Conservation (phyloP, 2,797 vertebrate genomes). For the Sebastes hopkinsi region DNA sequence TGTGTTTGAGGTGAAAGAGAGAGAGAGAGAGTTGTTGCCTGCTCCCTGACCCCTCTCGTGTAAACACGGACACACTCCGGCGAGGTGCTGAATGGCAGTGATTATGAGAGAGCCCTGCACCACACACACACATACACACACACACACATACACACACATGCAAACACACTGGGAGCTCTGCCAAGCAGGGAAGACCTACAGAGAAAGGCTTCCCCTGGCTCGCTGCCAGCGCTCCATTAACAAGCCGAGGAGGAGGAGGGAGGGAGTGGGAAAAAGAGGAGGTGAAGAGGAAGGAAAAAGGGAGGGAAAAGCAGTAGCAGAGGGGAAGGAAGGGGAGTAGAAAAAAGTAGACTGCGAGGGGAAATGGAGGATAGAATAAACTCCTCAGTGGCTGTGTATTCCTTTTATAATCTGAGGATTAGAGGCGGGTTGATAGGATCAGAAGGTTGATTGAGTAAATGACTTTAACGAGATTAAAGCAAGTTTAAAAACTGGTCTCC, state of each 20-base stretch:
- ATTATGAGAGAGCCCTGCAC: slow-evolving; percentile 71
- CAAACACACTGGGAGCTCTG: slow-evolving; percentile 71
- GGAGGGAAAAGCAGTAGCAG: background rate
- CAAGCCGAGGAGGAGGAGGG: slow-evolving; percentile 41
- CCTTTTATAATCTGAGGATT: slow-evolving; percentile 51
- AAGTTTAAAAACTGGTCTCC: slow-evolving; percentile 12
- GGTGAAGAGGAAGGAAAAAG: slow-evolving; percentile 12
- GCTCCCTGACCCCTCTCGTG: slow-evolving; percentile 84
- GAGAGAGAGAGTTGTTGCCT: slow-evolving; percentile 74
- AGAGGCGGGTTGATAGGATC: slow-evolving; percentile 16
- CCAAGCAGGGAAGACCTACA: slow-evolving; percentile 83
- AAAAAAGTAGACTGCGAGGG: background rate
- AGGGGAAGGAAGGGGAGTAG: slow-evolving; percentile 1
- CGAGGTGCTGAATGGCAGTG: slow-evolving; percentile 79
- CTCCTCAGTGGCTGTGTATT: slow-evolving; percentile 12
- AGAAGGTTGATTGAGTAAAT: slow-evolving; percentile 31
- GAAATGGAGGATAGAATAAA: slow-evolving; percentile 33
- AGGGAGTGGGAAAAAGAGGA: slow-evolving; percentile 28
- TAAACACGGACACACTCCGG: slow-evolving; percentile 84
- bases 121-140: slow-evolving; percentile 19
- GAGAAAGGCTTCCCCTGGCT: slow-evolving; percentile 79
- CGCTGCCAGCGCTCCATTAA: slow-evolving; percentile 75
- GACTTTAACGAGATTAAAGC: slow-evolving; percentile 44
- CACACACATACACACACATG: background rate
- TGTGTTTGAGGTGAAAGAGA: slow-evolving; percentile 27